Evolutionary conservation across 2,888 invertebrate species (phyloP).

Genomic region (Oeneis ivallda): DNA sequence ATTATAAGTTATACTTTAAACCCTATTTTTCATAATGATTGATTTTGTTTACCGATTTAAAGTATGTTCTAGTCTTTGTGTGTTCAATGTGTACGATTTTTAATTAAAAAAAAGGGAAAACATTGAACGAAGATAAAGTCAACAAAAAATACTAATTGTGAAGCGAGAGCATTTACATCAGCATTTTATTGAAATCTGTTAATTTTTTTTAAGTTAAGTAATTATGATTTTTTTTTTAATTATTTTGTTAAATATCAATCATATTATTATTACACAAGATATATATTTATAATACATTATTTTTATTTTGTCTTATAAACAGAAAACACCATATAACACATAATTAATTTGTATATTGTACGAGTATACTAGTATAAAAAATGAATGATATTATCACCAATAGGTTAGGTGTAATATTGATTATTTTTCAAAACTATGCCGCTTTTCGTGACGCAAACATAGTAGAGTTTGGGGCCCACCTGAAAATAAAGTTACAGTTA

Average conservation of each 20-base stretch:
- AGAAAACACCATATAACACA: too few species aligned
- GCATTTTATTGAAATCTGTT: background rate
- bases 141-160: too few species aligned
- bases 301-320: background rate
- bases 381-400: conserved; percentile 4
- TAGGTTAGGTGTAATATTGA: conserved; percentile 13
- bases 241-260: too few species aligned
- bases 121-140: too few species aligned
- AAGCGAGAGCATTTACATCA: too few species aligned
- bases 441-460: conserved; percentile 40
- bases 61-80: background rate
- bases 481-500: conserved; percentile 35
- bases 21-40: too few species aligned
- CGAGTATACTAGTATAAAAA: background rate
- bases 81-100: too few species aligned
- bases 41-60: background rate
- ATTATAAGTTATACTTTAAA: too few species aligned
- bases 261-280: too few species aligned
- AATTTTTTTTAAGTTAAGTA: background rate
- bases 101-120: too few species aligned
- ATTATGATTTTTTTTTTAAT: too few species aligned
- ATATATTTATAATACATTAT: background rate
- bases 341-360: background rate
- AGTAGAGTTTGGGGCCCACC: conserved; percentile 40
- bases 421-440: conserved; percentile 40